phyloP scores from a whole-genome alignment of 2,113 vertebrate genomes.

The Tichodroma muraria region DNA sequence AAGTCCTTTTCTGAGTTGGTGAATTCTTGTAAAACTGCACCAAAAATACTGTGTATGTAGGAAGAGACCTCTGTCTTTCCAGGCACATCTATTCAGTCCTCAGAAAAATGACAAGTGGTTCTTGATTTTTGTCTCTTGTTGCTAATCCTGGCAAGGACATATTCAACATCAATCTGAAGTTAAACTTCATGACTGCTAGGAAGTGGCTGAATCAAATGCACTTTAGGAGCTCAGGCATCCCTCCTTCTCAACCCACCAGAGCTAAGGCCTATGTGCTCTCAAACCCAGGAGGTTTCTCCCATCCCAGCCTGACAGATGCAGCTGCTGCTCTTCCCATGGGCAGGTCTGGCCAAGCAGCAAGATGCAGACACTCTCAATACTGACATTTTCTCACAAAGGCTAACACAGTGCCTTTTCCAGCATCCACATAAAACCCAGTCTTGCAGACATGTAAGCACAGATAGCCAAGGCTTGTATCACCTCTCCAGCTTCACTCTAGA shows the following conservation, averaged over 20 bases:
- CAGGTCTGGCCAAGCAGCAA: background rate
- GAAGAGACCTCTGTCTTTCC: background rate
- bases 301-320: too few relatives aligned
- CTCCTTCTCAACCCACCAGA: background rate
- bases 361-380: fast-evolving
- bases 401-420: background rate
- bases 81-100: background rate
- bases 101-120: background rate
- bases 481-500: background rate
- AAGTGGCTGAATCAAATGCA: background rate
- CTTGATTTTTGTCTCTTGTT: background rate
- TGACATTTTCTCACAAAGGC: background rate
- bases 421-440: background rate
- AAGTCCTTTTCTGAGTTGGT: background rate
- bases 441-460: background rate
- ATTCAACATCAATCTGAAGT: background rate
- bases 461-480: background rate
- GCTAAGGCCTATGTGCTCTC: background rate
- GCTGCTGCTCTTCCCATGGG: background rate
- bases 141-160: background rate
- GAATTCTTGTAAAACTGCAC: background rate
- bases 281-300: background rate
- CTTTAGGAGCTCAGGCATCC: background rate
- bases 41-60: background rate
- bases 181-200: background rate